Evolutionary conservation across 2,797 vertebrate species (phyloP), one percentile per base, ranked within the genome.

Genomic region (Capromys pilorides): DNA sequence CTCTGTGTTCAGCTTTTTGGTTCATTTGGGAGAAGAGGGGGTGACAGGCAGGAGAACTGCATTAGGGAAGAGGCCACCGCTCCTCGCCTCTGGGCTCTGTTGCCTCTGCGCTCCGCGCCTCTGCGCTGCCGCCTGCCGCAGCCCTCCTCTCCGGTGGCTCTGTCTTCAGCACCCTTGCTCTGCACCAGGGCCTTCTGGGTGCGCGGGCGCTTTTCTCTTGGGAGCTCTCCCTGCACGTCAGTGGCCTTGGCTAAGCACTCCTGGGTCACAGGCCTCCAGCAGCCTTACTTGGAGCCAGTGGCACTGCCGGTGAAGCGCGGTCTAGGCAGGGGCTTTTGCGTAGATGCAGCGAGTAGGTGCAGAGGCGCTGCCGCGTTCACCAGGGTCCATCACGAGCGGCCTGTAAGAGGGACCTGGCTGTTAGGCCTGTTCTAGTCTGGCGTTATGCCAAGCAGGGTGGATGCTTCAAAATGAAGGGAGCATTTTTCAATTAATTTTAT

Each of bases 171-270:
- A 45, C 45, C 45, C 45, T 45, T 78, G 33, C 82, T 84, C 88
- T 86, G 83, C 73, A 86, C 57, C 45, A 64, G 54, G 22, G 31
- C 6, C 69, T 94, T 59, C 51, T 45, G 61, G 24, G 21, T 83
- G 19, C 75, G 92, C 66, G 62, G 84, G n/a, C 77, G 26, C 64
- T 62, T 94, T 93, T n/a, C 78, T 89, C 77, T 93, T 22, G 57
- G 66, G 61, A 81, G 26, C 24, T 62, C 93, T 93, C 54, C 51
- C 51, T 57, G 2, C 2, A 69, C 69, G n/a, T 24, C 57, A 31
- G 31, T 91, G 45, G 9, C 10, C 2, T 91, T 91, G 84, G 54
- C 24, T 91, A 69, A 78, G 78, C 57, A 85, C 57, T 88, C 54
- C 24, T 2, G 64, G 22, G 22, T n/a, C 31, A 77, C 10, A 86